Conservation (phyloP, 2,797 vertebrate genomes). For the Pelobates cultripes region DNA sequence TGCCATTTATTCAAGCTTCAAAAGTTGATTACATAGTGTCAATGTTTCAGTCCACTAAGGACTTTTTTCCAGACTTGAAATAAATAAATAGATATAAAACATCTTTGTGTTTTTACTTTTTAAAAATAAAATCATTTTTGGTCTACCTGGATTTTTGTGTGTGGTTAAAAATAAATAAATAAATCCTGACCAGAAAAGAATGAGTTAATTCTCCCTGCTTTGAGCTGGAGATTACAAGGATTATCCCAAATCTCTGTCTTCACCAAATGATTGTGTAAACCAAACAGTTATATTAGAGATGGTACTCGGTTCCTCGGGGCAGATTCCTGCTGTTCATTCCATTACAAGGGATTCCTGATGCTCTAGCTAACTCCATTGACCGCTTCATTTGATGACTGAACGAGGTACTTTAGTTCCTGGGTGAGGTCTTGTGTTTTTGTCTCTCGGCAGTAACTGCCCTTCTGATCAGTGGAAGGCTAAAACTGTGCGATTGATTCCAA, state of each 20-base stretch:
- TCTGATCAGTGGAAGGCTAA: neutral
- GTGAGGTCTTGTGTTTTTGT: neutral
- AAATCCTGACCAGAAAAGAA: too few relatives aligned
- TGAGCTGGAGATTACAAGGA: slow-evolving; percentile 48
- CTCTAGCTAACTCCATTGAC: neutral
- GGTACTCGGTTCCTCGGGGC: slow-evolving; percentile 14
- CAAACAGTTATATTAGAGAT: slow-evolving; percentile 37
- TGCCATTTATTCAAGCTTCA: too few relatives aligned
- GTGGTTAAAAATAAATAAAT: too few relatives aligned
- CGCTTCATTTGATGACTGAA: slow-evolving; percentile 23
- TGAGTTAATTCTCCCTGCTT: slow-evolving; percentile 3
- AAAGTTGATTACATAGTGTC: too few relatives aligned
- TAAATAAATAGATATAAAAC: too few relatives aligned
- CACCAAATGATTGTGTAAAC: slow-evolving; percentile 44
- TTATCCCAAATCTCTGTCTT: slow-evolving; percentile 45
- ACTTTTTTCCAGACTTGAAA: too few relatives aligned
- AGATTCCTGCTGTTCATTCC: slow-evolving; percentile 42
- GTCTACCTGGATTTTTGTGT: too few relatives aligned
- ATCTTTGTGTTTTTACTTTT: too few relatives aligned
- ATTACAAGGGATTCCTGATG: slow-evolving; percentile 43
- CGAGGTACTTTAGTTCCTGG: neutral
- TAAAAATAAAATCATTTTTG: too few relatives aligned
- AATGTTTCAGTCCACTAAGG: too few relatives aligned
- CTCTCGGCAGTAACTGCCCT: neutral
- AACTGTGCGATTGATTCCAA: neutral